These are phyloP conservation scores for Diuraphis noxia DNA, from an alignment of 1,140 invertebrate species.

Conservation along the genomic window DNA sequence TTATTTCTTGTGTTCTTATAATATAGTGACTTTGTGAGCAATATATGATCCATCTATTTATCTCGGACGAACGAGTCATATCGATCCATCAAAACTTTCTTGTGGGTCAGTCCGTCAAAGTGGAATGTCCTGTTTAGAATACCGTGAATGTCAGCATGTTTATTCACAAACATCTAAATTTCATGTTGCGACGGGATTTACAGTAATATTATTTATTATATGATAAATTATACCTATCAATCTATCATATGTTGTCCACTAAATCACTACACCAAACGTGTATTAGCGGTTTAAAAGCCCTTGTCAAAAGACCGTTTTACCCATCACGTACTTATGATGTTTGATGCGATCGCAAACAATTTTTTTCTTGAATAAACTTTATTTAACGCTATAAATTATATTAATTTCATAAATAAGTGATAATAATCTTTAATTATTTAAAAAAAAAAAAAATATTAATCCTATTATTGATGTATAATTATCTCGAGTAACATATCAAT, in stretches of 20 bases:
- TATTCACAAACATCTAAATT: neutral
- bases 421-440: too few species aligned
- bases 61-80: neutral
- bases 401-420: too few species aligned
- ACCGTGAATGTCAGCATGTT: neutral
- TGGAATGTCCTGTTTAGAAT: neutral
- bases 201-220: neutral
- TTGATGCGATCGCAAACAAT: neutral
- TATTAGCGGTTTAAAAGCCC: neutral
- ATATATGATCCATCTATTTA: neutral
- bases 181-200: neutral
- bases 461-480: too few species aligned
- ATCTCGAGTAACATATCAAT: neutral
- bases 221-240: neutral
- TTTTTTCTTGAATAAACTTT: too few species aligned
- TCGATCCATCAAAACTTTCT: slow-evolving; percentile 5
- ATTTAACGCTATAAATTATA: too few species aligned
- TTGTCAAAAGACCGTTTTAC: neutral
- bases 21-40: neutral
- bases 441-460: too few species aligned
- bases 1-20: neutral
- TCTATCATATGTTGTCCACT: neutral
- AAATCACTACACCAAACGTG: neutral
- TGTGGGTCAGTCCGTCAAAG: neutral
- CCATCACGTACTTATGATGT: neutral